A percentile compares a stretch with the other conserved stretches of the same genome.
phyloP scores from a whole-genome alignment of 2,888 invertebrate species.

The Hipparchia sbordonii region DNA sequence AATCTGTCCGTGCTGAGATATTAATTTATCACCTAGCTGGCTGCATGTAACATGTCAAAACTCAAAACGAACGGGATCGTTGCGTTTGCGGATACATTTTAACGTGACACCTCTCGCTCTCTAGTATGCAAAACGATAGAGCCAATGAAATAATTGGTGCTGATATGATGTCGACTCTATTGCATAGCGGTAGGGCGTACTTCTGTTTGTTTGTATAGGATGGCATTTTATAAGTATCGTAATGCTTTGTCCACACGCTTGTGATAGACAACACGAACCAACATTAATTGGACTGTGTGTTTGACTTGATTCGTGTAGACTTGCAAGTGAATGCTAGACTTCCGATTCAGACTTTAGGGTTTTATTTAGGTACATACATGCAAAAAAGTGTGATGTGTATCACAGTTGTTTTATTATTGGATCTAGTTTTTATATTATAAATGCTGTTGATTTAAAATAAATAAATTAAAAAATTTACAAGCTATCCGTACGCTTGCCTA shows the following conservation, averaged over 20 bases:
- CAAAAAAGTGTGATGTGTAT: too few species aligned
- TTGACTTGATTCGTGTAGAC: too few species aligned
- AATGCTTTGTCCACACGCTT: conserved; percentile 47
- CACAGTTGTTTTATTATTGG: too few species aligned
- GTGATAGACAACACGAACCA: too few species aligned
- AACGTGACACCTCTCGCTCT: conserved; percentile 58
- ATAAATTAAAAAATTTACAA: too few species aligned
- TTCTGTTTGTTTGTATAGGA: conserved; percentile 55
- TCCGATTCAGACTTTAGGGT: too few species aligned
- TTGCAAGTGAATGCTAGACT: too few species aligned
- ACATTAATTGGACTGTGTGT: too few species aligned
- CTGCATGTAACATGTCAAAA: conserved; percentile 71
- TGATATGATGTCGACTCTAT: conserved; percentile 58
- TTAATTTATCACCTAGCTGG: conserved; percentile 65
- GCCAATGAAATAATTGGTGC: conserved; percentile 53
- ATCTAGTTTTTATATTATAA: too few species aligned
- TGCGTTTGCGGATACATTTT: conserved; percentile 71
- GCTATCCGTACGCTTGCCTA: too few species aligned
- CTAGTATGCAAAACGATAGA: conserved; percentile 53
- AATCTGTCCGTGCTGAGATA: conserved; percentile 67
- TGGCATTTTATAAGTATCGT: conserved; percentile 73
- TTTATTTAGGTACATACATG: too few species aligned
- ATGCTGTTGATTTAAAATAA: too few species aligned
- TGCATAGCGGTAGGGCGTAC: conserved; percentile 59
- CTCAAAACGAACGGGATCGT: conserved; percentile 60